phyloP scores from a whole-genome alignment of 2,888 invertebrate genomes.

The Amphimallon solstitiale region DNA sequence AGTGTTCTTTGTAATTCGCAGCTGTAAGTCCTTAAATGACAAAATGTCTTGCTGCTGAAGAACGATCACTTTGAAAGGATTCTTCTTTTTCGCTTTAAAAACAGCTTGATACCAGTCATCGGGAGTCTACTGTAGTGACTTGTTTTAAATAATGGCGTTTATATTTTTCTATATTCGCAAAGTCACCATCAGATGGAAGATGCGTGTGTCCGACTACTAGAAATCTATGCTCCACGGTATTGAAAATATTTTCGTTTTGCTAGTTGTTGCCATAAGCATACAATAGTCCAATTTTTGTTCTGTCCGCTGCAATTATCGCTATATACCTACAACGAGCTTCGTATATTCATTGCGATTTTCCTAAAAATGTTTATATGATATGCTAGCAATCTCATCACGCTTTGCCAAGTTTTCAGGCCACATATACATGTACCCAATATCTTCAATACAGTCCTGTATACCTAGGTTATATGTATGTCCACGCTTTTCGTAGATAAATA shows the following conservation, averaged over 20 bases:
- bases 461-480: no score
- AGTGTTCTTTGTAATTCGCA: neutral
- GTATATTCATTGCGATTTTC: no score
- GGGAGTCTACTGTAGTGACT: neutral
- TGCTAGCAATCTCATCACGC: no score
- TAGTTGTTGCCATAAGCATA: slow-evolving; percentile 23
- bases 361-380: no score
- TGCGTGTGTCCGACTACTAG: no score
- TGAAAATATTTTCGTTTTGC: slow-evolving; percentile 20
- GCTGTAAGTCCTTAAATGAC: neutral
- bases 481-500: no score
- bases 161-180: slow-evolving; percentile 20
- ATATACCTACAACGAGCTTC: slow-evolving; percentile 17
- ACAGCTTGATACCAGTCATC: slow-evolving; percentile 21
- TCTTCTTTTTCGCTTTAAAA: slow-evolving; percentile 27
- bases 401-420: no score
- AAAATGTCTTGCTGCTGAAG: slow-evolving; percentile 19
- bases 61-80: slow-evolving; percentile 23
- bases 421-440: no score
- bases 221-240: slow-evolving; percentile 25
- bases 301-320: slow-evolving; percentile 19
- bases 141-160: slow-evolving; percentile 18
- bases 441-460: no score
- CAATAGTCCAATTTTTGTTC: no score
- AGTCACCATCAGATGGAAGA: slow-evolving; percentile 31